Evolutionary conservation across 2,113 vertebrate genomes (phyloP), one percentile per base, ranked within the genome.

Genomic region (Mirounga angustirostris): DNA sequence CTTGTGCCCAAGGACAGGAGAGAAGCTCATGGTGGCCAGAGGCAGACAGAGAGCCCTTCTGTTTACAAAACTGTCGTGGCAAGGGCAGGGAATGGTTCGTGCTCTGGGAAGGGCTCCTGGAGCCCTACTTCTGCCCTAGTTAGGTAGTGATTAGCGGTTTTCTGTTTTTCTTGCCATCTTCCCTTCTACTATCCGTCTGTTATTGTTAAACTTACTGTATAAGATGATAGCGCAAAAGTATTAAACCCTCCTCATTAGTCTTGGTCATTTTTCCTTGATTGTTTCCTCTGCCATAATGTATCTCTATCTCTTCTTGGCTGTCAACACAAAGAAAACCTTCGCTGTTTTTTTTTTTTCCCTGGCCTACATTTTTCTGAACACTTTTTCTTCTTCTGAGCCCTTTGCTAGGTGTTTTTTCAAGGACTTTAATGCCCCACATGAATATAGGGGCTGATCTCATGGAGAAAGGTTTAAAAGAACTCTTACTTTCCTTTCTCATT

Each of bases 241-340:
- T 69, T 86, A 43, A 15, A 18, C 63, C 96, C 76, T 81, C 40
- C 61, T 80, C 63, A 43, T 90, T 58, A 61, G 79, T 96, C 52
- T 95, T 92, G 40, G 78, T 63, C 89, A 95, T 71, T 82, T 88
- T 83, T 89, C 56, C n/a, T 43, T 67, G 63, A 50, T 30, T 84
- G 40, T n/a, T 79, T 86, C 88, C 56, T 87, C 84, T 96, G 12
- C 54, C 22, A 46, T 82, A 84, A 86, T 59, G 24, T 26, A 76
- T n/a, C 33, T 86, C 58, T 28, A 5, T 90, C 28, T 96, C 65
- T 84, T 90, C 83, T 78, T 80, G 21, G 65, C 54, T 79, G 24
- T 86, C 92, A 95, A 82, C 46, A 89, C 36, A 67, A n/a, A 89
- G 65, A 89, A 96, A 96, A 91, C 16, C 28, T 85, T 92, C 67